A percentile compares a stretch with the other conserved stretches of the same genome.
phyloP scores from a whole-genome alignment of 2,797 vertebrate genomes.

The Poecilia wingei region DNA sequence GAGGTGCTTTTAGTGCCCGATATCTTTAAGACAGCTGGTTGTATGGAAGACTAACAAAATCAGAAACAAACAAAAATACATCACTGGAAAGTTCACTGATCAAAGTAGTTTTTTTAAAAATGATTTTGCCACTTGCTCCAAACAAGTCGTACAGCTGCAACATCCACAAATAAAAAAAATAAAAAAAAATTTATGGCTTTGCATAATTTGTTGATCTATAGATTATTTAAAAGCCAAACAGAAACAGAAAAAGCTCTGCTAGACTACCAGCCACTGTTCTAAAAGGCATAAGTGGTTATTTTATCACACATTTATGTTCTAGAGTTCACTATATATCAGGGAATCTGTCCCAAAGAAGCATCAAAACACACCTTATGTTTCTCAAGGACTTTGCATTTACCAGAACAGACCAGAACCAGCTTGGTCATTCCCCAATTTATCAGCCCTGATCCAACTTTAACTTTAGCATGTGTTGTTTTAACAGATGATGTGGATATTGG shows the following conservation, averaged over 20 bases:
- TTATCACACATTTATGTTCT: too few relatives aligned
- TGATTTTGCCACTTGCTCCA: background rate
- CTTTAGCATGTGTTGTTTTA: too few relatives aligned
- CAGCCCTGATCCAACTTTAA: too few relatives aligned
- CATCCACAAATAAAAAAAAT: background rate
- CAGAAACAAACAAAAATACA: background rate
- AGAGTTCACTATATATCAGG: too few relatives aligned
- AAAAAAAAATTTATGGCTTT: background rate
- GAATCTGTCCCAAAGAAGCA: too few relatives aligned
- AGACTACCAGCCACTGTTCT: too few relatives aligned
- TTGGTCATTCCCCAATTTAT: too few relatives aligned
- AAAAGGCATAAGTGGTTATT: too few relatives aligned
- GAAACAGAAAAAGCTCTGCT: background rate
- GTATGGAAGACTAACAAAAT: background rate
- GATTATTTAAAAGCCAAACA: background rate
- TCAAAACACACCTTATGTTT: too few relatives aligned
- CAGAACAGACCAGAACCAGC: too few relatives aligned
- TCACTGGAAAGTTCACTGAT: background rate
- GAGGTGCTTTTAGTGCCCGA: slow-evolving; percentile 1
- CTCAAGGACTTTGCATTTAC: too few relatives aligned
- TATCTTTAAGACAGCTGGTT: background rate
- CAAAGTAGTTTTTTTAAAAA: background rate
- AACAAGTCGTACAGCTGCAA: background rate
- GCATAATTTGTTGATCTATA: background rate
- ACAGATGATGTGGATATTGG: too few relatives aligned